These are phyloP conservation scores for Eupithecia pulchellata DNA, from an alignment of 2,888 invertebrate genomes.

Conservation along the genomic window DNA sequence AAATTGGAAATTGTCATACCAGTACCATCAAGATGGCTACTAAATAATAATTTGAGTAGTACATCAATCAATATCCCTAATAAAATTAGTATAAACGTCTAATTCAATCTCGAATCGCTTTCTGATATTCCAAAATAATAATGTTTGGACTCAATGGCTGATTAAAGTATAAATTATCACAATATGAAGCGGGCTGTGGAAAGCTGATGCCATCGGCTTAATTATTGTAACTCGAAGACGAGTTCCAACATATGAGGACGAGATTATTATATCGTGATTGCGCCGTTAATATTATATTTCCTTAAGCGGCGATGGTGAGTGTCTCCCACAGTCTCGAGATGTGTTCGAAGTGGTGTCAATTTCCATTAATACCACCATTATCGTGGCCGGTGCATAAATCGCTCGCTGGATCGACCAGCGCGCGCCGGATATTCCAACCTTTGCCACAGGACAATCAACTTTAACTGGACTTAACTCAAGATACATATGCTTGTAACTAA, in stretches of 20 bases:
- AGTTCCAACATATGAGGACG: slow-evolving; percentile 70
- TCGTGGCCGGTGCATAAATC: slow-evolving; percentile 74
- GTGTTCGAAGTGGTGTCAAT: slow-evolving; percentile 68
- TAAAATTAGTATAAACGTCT: slow-evolving; percentile 45
- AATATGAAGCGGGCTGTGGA: slow-evolving; percentile 53
- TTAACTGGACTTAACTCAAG: neutral
- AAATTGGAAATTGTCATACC: neutral
- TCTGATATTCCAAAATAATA: slow-evolving; percentile 42
- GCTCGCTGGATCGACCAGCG: slow-evolving; percentile 69
- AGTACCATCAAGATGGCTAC: slow-evolving; percentile 1
- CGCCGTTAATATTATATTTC: slow-evolving; percentile 79
- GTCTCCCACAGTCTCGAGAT: slow-evolving; percentile 54
- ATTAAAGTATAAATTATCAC: slow-evolving; percentile 51
- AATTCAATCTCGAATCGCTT: slow-evolving; percentile 32
- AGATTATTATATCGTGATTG: slow-evolving; percentile 77
- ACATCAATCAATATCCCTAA: slow-evolving; percentile 39
- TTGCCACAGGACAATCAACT: slow-evolving; percentile 27
- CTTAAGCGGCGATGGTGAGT: slow-evolving; percentile 65
- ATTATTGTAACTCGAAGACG: slow-evolving; percentile 68
- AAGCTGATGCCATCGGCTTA: slow-evolving; percentile 59
- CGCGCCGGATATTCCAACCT: slow-evolving; percentile 44
- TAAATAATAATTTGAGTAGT: slow-evolving; percentile 22
- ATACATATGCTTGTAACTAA: neutral
- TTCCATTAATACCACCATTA: slow-evolving; percentile 81
- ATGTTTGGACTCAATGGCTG: slow-evolving; percentile 45